phyloP scores from a whole-genome alignment of 2,113 vertebrate species.

The Sterrhoptilus dennistouni region DNA sequence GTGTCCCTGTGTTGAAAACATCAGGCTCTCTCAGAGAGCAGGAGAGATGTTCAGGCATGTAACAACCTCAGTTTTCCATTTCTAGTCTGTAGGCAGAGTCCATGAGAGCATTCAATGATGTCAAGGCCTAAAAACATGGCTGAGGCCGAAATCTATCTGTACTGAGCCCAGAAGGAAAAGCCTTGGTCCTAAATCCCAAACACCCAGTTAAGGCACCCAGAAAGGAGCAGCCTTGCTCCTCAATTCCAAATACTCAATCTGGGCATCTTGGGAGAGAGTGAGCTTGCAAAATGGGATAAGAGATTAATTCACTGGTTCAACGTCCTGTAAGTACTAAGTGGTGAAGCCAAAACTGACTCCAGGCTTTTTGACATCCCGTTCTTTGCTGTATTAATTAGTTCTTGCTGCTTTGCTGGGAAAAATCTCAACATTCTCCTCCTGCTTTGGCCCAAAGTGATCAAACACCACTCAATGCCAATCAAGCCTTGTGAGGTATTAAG shows the following conservation, averaged over 20 bases:
- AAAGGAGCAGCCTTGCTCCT: neutral
- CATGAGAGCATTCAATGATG: neutral
- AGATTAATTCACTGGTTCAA: neutral
- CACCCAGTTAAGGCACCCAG: neutral
- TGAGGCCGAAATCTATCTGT: neutral
- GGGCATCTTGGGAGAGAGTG: neutral
- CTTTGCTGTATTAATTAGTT: neutral
- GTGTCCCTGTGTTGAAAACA: neutral
- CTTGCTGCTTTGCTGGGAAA: neutral
- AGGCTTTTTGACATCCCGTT: neutral
- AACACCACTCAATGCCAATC: slow-evolving; percentile 1
- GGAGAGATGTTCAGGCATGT: neutral
- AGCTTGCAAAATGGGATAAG: neutral
- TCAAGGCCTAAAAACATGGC: neutral
- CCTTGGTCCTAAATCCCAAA: neutral
- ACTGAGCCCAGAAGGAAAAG: neutral
- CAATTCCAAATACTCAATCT: neutral
- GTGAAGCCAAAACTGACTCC: neutral
- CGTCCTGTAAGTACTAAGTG: accelerated
- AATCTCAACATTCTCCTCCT: neutral
- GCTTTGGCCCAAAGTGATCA: slow-evolving; percentile 20
- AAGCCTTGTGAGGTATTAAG: slow-evolving; percentile 23
- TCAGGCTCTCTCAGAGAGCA: neutral
- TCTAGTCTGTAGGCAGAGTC: neutral
- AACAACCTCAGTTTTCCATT: neutral